These are phyloP conservation scores for Patagioenas fasciata DNA, from an alignment of 2,113 vertebrate species.

Conservation along the genomic window DNA sequence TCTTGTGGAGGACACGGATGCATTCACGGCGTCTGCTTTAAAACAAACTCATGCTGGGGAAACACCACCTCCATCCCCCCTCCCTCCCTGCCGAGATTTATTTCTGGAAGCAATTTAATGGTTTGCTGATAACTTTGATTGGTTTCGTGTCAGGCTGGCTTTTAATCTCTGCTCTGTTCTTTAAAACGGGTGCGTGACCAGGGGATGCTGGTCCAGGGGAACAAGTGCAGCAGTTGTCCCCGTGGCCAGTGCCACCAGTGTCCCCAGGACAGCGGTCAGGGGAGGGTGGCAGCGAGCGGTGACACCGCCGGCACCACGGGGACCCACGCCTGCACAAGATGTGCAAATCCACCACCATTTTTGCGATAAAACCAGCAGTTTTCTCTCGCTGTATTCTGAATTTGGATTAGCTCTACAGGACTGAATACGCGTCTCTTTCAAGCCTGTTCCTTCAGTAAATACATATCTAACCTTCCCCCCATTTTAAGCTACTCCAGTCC, in stretches of 20 bases:
- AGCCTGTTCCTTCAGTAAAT: constrained; percentile 7
- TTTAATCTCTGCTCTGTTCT: not conserved
- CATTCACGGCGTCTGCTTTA: too few relatives aligned
- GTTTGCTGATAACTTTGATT: constrained; percentile 15
- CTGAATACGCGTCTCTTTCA: not conserved
- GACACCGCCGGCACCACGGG: too few relatives aligned
- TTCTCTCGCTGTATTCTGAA: not conserved
- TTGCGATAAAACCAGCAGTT: not conserved
- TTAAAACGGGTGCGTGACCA: not conserved
- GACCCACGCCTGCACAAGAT: too few relatives aligned
- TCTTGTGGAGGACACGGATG: too few relatives aligned
- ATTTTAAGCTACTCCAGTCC: not conserved
- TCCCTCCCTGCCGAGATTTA: not conserved
- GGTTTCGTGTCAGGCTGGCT: not conserved
- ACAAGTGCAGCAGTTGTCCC: too few relatives aligned
- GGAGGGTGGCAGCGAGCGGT: too few relatives aligned
- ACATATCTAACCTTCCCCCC: not conserved
- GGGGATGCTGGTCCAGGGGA: not conserved
- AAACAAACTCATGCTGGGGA: too few relatives aligned
- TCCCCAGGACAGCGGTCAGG: too few relatives aligned
- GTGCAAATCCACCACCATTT: too few relatives aligned
- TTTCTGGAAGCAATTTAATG: constrained; percentile 18
- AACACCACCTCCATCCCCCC: not conserved
- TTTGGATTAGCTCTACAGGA: not conserved
- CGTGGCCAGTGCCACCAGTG: too few relatives aligned